Base-by-base conservation (phyloP, 1,140 invertebrate genomes). In the Drosophila equinoxialis region DNA sequence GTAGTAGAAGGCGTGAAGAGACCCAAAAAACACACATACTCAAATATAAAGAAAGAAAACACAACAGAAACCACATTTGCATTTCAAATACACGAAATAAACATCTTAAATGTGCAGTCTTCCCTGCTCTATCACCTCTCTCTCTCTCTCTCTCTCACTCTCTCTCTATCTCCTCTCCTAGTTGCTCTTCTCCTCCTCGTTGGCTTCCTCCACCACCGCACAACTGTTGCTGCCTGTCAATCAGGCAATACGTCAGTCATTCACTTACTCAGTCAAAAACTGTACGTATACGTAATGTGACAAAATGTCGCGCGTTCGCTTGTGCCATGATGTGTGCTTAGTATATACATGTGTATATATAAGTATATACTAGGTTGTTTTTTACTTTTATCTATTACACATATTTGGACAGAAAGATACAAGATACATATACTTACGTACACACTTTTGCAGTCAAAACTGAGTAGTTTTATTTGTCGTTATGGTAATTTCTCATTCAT, bases 401-500 rank as follows among this genome's bases (percentile, higher is more conserved):
- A 59, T 30, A 57, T 51, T 60, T 23, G 33, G 67, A 65, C 73
- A 66, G 58, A 65, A 65, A 77, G 65, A n/a, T n/a, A 41, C 30
- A 33, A 51, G 45, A 51, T 13, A 23, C 20, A 55, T 45, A 55
- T 45, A 57, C 4, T 23, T 59, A 59, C 8, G 17, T 61, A 41
- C 14, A 59, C 20, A 14, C 37, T 39, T 37, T 6, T 58, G 39
- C 10, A 77, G 58, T 59, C 20, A 41, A 35, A 57, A 65, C 55
- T 68, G 20, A 55, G 39, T 60, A 63, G 48, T 30, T 72, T 57
- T 72, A 65, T 62, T 39, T 51, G 69, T 80, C 45, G 79, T 79
- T 82, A 79, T 86, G 82, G 71, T 77, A 74, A 87, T 86, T 87
- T 89, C 66, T 78, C 77, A 83, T 87, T 76, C 83, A 86, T 87